These are phyloP conservation scores for Phrynocephalus guinanensis DNA, from an alignment of 2,797 vertebrate species.

Conservation along the genomic window DNA sequence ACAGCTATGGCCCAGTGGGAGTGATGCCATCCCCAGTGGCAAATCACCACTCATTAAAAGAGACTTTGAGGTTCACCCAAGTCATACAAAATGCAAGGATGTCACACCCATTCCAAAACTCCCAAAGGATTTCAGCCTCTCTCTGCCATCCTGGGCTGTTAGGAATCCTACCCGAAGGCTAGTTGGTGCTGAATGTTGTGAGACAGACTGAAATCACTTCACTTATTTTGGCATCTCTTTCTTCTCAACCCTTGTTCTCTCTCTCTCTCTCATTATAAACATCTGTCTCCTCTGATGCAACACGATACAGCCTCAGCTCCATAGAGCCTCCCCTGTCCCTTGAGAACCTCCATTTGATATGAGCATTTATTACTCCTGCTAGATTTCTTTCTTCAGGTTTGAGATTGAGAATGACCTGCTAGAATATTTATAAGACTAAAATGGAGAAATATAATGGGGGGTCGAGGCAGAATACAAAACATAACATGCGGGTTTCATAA, in stretches of 20 bases:
- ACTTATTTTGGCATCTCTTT: slow-evolving; percentile 39
- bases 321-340: slow-evolving; percentile 29
- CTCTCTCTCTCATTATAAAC: slow-evolving; percentile 48
- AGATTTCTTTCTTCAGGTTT: slow-evolving; percentile 29
- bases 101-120: too few relatives aligned
- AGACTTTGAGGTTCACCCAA: too few relatives aligned
- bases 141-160: neutral
- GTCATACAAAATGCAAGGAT: too few relatives aligned
- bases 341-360: slow-evolving; percentile 58
- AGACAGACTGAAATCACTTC: slow-evolving; percentile 27
- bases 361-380: slow-evolving; percentile 51
- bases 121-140: too few relatives aligned
- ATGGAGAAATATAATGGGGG: slow-evolving; percentile 50
- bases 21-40: too few relatives aligned
- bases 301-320: slow-evolving; percentile 54
- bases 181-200: slow-evolving; percentile 3
- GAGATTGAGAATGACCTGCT: slow-evolving; percentile 46
- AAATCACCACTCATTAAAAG: too few relatives aligned
- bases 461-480: slow-evolving; percentile 50
- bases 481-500: slow-evolving; percentile 47
- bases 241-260: neutral
- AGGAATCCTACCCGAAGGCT: neutral
- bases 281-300: slow-evolving; percentile 61
- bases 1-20: too few relatives aligned
- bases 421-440: slow-evolving; percentile 65